Evolutionary conservation across 2,113 vertebrate genomes (phyloP).

Genomic region (Sinocyclocheilus maitianheensis): DNA sequence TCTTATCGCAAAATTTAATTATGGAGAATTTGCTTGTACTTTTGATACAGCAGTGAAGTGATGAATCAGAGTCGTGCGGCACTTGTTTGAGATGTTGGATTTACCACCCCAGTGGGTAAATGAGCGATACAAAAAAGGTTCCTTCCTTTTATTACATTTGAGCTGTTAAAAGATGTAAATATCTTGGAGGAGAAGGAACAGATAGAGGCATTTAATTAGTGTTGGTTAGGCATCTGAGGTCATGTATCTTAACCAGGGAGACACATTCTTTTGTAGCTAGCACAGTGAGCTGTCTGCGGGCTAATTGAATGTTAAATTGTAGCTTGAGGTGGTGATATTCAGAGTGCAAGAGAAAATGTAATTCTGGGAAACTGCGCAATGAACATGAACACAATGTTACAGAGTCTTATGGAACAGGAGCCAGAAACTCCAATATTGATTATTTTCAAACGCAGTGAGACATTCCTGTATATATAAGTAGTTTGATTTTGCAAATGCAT

Average conservation of each 20-base stretch:
- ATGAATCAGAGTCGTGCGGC: conserved; percentile 17
- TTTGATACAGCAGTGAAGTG: conserved; percentile 1
- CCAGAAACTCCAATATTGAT: background rate
- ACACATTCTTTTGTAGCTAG: conserved; percentile 9
- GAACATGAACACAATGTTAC: background rate
- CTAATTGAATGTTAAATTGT: conserved; percentile 46
- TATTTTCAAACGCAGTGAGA: no score
- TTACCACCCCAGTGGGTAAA: conserved; percentile 31
- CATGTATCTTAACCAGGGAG: conserved; percentile 24
- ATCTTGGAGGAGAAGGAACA: conserved; percentile 54
- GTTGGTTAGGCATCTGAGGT: conserved; percentile 54
- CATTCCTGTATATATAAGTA: no score
- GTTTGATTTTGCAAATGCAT: no score
- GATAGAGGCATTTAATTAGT: conserved; percentile 53
- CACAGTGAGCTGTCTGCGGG: conserved; percentile 26
- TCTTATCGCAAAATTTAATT: conserved; percentile 44
- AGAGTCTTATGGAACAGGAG: background rate
- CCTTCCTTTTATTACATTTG: conserved; percentile 48
- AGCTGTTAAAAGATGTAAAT: conserved; percentile 56
- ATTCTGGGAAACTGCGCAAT: background rate
- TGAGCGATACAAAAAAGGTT: conserved; percentile 21
- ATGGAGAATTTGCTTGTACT: conserved; percentile 31
- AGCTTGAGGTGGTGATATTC: conserved; percentile 13
- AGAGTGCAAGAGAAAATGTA: conserved; percentile 3
- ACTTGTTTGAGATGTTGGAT: conserved; percentile 57